Evolutionary conservation across 2,113 vertebrate species (phyloP).

Genomic region (Thamnophis sirtalis): DNA sequence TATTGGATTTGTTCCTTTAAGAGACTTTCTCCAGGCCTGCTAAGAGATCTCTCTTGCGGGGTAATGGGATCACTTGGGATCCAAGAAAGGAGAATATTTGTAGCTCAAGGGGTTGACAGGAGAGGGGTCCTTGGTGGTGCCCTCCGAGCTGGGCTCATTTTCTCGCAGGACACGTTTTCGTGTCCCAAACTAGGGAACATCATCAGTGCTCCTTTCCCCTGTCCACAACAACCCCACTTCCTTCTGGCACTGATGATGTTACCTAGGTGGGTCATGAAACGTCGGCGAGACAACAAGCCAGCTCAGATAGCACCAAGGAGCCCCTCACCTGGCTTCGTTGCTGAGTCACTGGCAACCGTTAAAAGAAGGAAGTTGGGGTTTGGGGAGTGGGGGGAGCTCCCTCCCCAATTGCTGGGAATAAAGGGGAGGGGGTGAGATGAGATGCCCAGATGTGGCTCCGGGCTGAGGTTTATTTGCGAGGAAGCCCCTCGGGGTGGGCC

Average conservation of each 20-base stretch:
- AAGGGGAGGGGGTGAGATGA: not conserved
- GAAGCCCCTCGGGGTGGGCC: not conserved
- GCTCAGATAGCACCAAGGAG: too few relatives aligned
- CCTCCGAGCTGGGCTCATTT: too few relatives aligned
- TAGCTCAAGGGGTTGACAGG: not conserved
- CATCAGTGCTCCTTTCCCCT: not conserved
- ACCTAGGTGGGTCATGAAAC: too few relatives aligned
- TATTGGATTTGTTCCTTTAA: not conserved
- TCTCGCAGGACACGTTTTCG: too few relatives aligned
- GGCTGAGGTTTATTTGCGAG: not conserved
- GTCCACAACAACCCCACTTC: too few relatives aligned
- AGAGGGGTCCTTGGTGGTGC: too few relatives aligned
- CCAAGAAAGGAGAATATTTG: not conserved
- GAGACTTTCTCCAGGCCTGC: not conserved
- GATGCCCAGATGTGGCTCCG: not conserved
- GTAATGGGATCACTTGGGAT: not conserved
- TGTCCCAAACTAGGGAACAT: too few relatives aligned
- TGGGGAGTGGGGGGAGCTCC: fast-evolving
- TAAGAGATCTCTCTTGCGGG: not conserved
- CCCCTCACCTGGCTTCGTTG: too few relatives aligned
- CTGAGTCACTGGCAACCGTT: not conserved
- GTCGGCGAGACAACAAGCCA: too few relatives aligned
- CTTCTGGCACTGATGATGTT: too few relatives aligned
- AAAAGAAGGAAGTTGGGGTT: not conserved
- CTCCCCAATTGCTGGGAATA: not conserved